Percentiles rank a stretch among this genome's conserved stretches.
Evolutionary conservation across 2,888 invertebrate genomes (phyloP).

Genomic region (Leptopilina myrica): DNA sequence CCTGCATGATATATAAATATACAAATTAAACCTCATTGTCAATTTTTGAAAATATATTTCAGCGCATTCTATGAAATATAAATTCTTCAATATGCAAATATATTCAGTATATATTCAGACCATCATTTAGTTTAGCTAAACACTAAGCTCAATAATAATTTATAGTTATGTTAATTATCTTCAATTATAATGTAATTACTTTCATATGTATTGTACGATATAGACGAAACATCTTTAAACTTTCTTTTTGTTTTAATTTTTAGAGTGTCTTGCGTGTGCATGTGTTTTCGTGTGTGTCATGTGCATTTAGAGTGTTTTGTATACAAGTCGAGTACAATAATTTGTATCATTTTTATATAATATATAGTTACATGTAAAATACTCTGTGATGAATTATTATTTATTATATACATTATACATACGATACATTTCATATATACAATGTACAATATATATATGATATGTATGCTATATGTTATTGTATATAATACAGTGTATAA

Average conservation of each 20-base stretch:
- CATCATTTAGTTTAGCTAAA: background rate
- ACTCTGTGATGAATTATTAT: background rate
- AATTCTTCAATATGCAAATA: background rate
- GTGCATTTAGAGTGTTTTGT: background rate
- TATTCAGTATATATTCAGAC: background rate
- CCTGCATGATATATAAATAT: no score
- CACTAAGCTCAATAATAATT: background rate
- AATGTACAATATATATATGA: background rate
- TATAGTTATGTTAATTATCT: background rate
- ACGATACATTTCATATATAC: background rate
- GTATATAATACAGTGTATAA: background rate
- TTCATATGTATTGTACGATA: slow-evolving; percentile 34
- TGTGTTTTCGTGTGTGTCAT: slow-evolving; percentile 25
- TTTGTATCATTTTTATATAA: background rate
- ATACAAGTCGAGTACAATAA: background rate
- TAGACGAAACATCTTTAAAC: slow-evolving; percentile 50
- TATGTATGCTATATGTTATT: background rate
- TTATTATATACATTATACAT: background rate
- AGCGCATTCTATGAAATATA: background rate
- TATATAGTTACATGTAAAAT: background rate
- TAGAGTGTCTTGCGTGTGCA: slow-evolving; percentile 42
- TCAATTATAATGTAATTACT: slow-evolving; percentile 25
- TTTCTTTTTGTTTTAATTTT: slow-evolving; percentile 70
- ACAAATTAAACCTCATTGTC: no score
- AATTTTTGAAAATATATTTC: no score